Base-by-base conservation (phyloP, 2,113 vertebrate species). In the Nasalis larvatus region DNA sequence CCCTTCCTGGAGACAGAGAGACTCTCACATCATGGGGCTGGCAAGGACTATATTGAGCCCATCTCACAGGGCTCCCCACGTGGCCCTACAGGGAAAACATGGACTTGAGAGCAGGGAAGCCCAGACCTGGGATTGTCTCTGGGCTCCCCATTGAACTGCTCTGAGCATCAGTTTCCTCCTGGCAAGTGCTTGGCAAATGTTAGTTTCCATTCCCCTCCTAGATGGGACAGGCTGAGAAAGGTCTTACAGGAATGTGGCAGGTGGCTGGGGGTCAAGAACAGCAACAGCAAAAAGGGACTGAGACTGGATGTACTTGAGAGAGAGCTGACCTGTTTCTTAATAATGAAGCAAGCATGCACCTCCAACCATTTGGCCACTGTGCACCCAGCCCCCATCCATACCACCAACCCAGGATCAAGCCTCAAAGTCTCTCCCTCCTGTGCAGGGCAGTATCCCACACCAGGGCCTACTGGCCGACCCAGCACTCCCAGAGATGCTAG, bases 301-400 rank as follows among this genome's bases (percentile, higher is more conserved):
- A 27, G 23, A 14, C 30, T 0, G 9, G 32, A 18, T 1, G 2
- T n/a, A 23, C 92, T 30, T 37, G 27, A 80, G 56, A 74, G 20
- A 56, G 56, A 47, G 27, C n/a, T 14, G 14, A 68, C 27, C 27
- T 76, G 25, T 20, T 21, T 87, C 52, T 78, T 58, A n/a, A 20
- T 1, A 7, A 47, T 52, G 40, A 32, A 13, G 49, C 2, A 63
- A 25, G 3, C 12, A 2, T n/a, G 7, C 0, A 0, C 30, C 73
- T 35, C 40, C 12, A 73, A 81, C 37, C 82, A 37, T 68, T 76
- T 4, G 37, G 45, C 23, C 40, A 71, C 12, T 1, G 0, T 17
- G 60, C 2, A 16, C 21, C 40, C n/a, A 18, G 35, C 9, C 37
- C 23, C 73, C 16, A n/a, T 27, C 20, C 71, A 37, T 0, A 2